phyloP scores from a whole-genome alignment of 2,113 vertebrate species.

The Ctenodactylus gundi region DNA sequence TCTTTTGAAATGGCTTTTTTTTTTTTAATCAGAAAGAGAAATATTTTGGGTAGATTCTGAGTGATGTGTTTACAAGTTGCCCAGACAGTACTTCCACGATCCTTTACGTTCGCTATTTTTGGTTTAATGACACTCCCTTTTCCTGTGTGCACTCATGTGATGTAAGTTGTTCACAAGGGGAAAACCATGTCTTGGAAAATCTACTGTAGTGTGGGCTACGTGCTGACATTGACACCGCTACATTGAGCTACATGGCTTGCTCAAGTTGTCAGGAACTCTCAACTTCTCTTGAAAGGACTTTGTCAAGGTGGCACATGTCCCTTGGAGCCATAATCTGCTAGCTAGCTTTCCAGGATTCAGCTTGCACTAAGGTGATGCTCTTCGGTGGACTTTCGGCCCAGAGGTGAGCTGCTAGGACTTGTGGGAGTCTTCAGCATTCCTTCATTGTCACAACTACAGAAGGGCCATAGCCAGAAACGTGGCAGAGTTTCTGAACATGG shows the following conservation, averaged over 20 bases:
- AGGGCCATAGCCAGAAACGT: accelerated
- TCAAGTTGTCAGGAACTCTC: background rate
- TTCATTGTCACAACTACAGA: background rate
- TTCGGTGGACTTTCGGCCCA: background rate
- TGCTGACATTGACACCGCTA: background rate
- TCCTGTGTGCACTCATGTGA: background rate
- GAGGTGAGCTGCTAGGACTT: background rate
- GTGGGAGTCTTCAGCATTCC: background rate
- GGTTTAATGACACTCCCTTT: background rate
- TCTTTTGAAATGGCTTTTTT: background rate
- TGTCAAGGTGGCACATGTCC: background rate
- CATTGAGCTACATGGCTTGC: background rate
- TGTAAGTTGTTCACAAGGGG: background rate
- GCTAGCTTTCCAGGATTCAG: background rate
- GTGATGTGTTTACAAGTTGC: background rate
- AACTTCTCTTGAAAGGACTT: background rate
- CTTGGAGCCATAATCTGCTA: background rate
- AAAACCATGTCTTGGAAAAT: background rate
- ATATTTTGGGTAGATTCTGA: background rate
- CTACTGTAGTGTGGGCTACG: background rate
- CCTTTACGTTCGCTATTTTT: background rate
- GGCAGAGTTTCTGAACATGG: background rate
- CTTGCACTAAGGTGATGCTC: background rate
- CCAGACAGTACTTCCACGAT: background rate
- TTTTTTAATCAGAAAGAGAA: background rate